These are phyloP conservation scores for Megalonaias nervosa DNA, from an alignment of 1,140 invertebrate species.

Conservation along the genomic window DNA sequence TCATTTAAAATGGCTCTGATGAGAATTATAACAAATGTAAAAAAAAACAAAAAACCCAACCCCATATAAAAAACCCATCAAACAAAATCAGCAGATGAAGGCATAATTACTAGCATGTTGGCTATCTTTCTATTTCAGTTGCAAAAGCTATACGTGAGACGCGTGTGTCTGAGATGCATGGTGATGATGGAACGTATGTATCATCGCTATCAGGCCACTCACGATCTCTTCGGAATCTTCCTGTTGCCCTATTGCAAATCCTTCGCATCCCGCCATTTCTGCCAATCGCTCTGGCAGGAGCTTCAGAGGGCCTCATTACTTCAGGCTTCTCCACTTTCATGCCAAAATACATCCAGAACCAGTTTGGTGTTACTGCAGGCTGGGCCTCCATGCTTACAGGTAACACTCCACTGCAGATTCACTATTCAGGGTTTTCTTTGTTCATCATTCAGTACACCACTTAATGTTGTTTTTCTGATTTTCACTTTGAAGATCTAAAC, in stretches of 20 bases:
- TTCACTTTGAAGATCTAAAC: no score
- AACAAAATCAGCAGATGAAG: slow-evolving; percentile 86
- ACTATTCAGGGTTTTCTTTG: background rate
- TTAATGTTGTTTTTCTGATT: background rate
- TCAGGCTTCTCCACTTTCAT: slow-evolving; percentile 86
- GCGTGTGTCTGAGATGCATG: slow-evolving; percentile 82
- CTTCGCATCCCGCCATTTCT: slow-evolving; percentile 85
- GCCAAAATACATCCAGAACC: slow-evolving; percentile 87
- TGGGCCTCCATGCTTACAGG: slow-evolving; percentile 83
- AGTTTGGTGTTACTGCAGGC: slow-evolving; percentile 83
- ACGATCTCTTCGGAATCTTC: slow-evolving; percentile 39
- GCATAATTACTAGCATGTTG: slow-evolving; percentile 69
- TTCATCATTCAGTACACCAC: background rate
- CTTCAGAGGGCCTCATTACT: slow-evolving; percentile 82
- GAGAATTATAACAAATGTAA: no score
- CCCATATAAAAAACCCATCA: slow-evolving; percentile 80
- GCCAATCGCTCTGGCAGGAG: slow-evolving; percentile 82
- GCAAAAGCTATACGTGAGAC: slow-evolving; percentile 64
- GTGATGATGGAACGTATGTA: slow-evolving; percentile 31
- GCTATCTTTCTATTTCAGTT: slow-evolving; percentile 33
- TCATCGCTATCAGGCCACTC: slow-evolving; percentile 9
- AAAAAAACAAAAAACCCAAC: no score
- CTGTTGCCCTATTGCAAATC: slow-evolving; percentile 68
- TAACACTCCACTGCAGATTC: slow-evolving; percentile 61
- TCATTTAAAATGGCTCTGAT: no score